Evolutionary conservation across 2,888 invertebrate genomes (phyloP), one percentile per base, ranked within the genome.

Genomic region (Rhopalosiphum nymphaeae): DNA sequence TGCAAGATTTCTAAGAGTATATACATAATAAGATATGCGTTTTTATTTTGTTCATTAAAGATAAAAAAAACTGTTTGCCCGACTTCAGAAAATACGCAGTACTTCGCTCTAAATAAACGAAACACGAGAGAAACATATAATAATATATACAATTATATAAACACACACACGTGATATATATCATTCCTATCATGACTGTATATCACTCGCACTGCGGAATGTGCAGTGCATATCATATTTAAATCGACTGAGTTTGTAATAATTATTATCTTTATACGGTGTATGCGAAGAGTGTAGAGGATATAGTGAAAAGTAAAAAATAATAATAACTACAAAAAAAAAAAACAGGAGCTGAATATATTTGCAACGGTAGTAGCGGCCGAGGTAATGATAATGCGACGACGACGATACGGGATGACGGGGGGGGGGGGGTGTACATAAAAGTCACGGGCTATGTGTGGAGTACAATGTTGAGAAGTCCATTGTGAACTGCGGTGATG

Each of bases 391-490:
- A 78, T 78, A 36, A 78, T 78, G 67, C 67, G n/a, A 67, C 67
- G n/a, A 67, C 67, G 67, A 21, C 36, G n/a, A 46, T 7, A 53
- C 16, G 53, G 9, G 49, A 13, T 11, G 21, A 53, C 3, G n/a
- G 13, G n/a, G 1, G n/a, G n/a, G 13, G 67, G 11, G n/a, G 36
- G 78, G 9, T 21, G 36, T 78, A 36, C 78, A 26, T 67, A 67
- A 90, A 90, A 90, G 89, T 90, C 89, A 90, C 89, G 89, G 89
- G 89, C 89, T 90, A 61, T 57, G 61, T 61, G 89, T 90, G 89
- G 57, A 90, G 44, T n/a, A 91, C 91, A 78, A 91, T 53, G 78
- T 91, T 49, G 26, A 78, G 42, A 49, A 61, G 78, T 91, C 91
- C 49, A 36, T 78, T n/a, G 89, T 49, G 29, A 78, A 42, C 44